phyloP scores from a whole-genome alignment of 2,113 vertebrate species.

The Danionella cerebrum region DNA sequence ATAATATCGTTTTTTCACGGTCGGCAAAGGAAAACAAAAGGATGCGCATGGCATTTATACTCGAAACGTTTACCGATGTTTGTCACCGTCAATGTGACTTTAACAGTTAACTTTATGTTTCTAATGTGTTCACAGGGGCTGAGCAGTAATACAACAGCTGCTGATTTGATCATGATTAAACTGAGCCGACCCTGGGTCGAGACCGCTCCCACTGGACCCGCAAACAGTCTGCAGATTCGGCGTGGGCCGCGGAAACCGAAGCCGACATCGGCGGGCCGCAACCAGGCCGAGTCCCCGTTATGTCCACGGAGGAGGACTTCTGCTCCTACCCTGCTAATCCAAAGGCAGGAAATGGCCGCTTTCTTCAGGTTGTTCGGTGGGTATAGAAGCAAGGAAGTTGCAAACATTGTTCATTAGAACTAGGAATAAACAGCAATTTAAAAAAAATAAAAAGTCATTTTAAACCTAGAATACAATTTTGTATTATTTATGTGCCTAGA shows the following conservation, averaged over 20 bases:
- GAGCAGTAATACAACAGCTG: not conserved
- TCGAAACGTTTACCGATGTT: too few species aligned
- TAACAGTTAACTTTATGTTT: too few species aligned
- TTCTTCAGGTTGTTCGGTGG: constrained; percentile 89
- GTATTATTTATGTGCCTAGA: too few species aligned
- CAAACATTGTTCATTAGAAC: too few species aligned
- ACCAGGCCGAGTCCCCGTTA: not conserved
- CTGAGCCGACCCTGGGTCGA: constrained; percentile 58
- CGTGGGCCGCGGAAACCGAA: constrained; percentile 59
- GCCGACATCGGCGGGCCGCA: constrained; percentile 37
- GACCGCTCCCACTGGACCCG: constrained; percentile 68
- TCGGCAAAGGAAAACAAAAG: too few species aligned
- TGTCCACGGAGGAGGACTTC: constrained; percentile 40
- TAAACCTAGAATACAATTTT: not conserved
- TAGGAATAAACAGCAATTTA: too few species aligned
- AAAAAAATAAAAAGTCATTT: not conserved
- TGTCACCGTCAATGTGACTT: too few species aligned
- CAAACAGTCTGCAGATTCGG: constrained; percentile 62
- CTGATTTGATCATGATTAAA: constrained; percentile 59
- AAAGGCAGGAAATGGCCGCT: constrained; percentile 84
- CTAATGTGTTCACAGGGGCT: not conserved
- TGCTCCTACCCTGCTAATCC: constrained; percentile 68
- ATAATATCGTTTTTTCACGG: too few species aligned
- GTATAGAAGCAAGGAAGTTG: constrained; percentile 15
- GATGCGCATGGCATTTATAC: too few species aligned